A percentile compares a stretch with the other conserved stretches of the same genome.
Conservation (phyloP, 2,113 vertebrate genomes). For the Hyla sarda region DNA sequence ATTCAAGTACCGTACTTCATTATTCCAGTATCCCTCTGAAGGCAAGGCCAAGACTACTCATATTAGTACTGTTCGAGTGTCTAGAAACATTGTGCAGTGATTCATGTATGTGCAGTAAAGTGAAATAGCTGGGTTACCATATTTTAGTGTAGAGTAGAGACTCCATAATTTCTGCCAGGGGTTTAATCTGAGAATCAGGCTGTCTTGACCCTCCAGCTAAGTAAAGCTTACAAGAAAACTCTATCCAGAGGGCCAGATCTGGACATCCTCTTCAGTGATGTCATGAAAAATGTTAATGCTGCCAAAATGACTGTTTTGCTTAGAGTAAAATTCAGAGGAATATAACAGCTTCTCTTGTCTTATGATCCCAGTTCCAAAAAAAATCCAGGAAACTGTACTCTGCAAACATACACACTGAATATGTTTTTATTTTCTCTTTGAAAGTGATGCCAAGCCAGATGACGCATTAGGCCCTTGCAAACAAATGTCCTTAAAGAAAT, state of each 20-base stretch:
- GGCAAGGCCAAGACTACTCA: too few species aligned
- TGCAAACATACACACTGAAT: constrained; percentile 44
- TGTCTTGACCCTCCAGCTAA: background rate
- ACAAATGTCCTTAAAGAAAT: constrained; percentile 31
- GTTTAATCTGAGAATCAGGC: background rate
- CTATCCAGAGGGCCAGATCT: background rate
- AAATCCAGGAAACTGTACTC: constrained; percentile 42
- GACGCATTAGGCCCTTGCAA: background rate
- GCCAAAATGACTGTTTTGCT: background rate
- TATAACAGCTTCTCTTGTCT: constrained; percentile 26
- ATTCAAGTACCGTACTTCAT: too few species aligned
- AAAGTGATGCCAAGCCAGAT: constrained; percentile 29
- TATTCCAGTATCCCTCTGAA: too few species aligned
- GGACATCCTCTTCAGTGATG: constrained; percentile 6
- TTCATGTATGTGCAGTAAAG: too few species aligned
- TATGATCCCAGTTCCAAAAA: constrained; percentile 23
- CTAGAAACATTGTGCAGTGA: too few species aligned
- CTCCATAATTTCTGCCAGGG: too few species aligned
- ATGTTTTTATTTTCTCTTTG: constrained; percentile 43
- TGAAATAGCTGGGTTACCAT: too few species aligned
- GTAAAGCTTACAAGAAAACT: background rate
- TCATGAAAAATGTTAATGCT: background rate
- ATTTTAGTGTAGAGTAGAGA: too few species aligned
- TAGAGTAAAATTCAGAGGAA: constrained; percentile 6
- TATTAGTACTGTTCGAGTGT: too few species aligned